Evolutionary conservation across 2,113 vertebrate genomes (phyloP).

Genomic region (Pavo muticus): DNA sequence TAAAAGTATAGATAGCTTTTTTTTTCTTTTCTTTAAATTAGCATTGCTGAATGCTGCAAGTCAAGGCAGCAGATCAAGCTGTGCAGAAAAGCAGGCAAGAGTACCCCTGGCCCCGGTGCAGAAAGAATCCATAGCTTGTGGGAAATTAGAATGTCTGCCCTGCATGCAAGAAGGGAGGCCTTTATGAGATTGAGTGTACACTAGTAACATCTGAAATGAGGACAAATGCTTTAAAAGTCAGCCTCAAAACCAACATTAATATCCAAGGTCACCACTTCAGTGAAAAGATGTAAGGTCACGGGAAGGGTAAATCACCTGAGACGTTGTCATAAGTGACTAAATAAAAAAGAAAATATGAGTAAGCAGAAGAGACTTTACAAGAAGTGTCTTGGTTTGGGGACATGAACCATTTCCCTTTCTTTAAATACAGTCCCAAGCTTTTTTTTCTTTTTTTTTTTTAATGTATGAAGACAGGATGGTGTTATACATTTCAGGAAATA

Average conservation of each 20-base stretch:
- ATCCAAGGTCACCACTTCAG: background rate
- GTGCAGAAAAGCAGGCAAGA: background rate
- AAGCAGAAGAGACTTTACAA: slow-evolving; percentile 17
- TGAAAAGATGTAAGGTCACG: background rate
- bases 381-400: background rate
- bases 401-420: background rate
- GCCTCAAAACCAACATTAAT: slow-evolving; percentile 15
- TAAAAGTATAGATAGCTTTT: background rate
- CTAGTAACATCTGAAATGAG: slow-evolving; percentile 7
- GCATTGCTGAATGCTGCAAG: background rate
- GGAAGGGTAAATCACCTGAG: slow-evolving; percentile 22
- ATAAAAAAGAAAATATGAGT: background rate
- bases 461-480: background rate
- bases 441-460: background rate
- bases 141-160: background rate
- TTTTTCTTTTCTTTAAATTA: background rate
- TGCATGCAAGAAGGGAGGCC: background rate
- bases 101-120: fast-evolving
- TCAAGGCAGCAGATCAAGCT: background rate
- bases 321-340: slow-evolving; percentile 14
- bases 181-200: background rate
- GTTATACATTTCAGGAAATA: background rate
- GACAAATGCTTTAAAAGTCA: slow-evolving; percentile 39
- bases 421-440: background rate
- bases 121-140: background rate